Conservation (phyloP, 1,140 invertebrate genomes). For the Cotesia vestalis region DNA sequence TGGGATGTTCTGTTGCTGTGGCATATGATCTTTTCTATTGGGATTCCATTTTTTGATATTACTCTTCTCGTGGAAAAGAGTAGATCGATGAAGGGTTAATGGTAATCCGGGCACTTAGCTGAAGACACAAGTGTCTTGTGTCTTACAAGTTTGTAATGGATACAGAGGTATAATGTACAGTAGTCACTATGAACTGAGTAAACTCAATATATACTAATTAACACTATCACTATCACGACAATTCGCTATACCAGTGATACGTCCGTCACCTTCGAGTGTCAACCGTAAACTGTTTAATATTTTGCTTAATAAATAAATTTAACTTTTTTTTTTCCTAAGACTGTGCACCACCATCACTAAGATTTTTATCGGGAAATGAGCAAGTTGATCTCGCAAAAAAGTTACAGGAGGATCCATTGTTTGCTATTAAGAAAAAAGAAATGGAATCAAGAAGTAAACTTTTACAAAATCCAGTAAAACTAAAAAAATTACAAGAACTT, state of each 20-base stretch:
- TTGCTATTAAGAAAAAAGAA: conserved; percentile 85
- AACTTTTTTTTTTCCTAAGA: conserved; percentile 59
- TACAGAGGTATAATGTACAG: too few relatives aligned
- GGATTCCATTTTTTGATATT: neutral
- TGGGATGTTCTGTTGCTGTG: conserved; percentile 8
- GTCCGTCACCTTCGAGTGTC: too few relatives aligned
- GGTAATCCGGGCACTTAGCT: too few relatives aligned
- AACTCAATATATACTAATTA: too few relatives aligned
- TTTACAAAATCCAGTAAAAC: conserved; percentile 88
- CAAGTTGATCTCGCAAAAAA: conserved; percentile 85
- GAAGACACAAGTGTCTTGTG: too few relatives aligned
- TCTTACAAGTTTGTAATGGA: too few relatives aligned
- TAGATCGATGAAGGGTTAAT: too few relatives aligned
- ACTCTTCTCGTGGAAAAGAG: neutral
- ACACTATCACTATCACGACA: too few relatives aligned
- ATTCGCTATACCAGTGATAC: too few relatives aligned
- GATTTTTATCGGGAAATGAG: conserved; percentile 70
- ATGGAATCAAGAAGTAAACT: conserved; percentile 82
- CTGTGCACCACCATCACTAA: conserved; percentile 78
- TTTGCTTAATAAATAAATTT: conserved; percentile 22
- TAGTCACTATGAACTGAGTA: too few relatives aligned
- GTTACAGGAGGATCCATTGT: conserved; percentile 89
- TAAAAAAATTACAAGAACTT: conserved; percentile 83
- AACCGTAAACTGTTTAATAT: too few relatives aligned
- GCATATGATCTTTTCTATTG: neutral